phyloP scores from a whole-genome alignment of 2,113 vertebrate genomes.

The Dicentrarchus labrax region DNA sequence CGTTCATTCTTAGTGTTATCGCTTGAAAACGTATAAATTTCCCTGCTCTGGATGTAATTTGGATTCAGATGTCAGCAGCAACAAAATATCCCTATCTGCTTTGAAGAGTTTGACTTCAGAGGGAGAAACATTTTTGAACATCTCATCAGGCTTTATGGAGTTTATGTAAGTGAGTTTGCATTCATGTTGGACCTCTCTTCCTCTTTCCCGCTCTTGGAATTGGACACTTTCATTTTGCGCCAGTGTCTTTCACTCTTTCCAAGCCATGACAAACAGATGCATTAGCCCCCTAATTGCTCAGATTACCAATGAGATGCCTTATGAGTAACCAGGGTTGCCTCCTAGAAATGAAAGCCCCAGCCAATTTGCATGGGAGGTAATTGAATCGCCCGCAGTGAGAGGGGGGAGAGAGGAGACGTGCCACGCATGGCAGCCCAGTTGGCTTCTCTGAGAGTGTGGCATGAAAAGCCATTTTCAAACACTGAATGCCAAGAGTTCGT shows the following conservation, averaged over 20 bases:
- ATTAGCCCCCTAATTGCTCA: slow-evolving; percentile 82
- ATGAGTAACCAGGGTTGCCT: slow-evolving; percentile 75
- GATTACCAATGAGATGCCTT: slow-evolving; percentile 79
- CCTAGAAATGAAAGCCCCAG: slow-evolving; percentile 79
- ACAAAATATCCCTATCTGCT: slow-evolving; percentile 15
- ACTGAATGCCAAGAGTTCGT: slow-evolving; percentile 69
- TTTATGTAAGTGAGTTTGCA: slow-evolving; percentile 64
- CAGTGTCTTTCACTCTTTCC: slow-evolving; percentile 64
- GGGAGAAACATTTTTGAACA: slow-evolving; percentile 51
- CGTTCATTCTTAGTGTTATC: slow-evolving; percentile 50
- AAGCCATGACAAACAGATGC: slow-evolving; percentile 80
- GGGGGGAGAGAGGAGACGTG: slow-evolving; percentile 43
- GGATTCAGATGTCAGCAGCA: slow-evolving; percentile 46
- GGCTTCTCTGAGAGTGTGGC: slow-evolving; percentile 63
- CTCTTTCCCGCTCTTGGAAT: slow-evolving; percentile 42
- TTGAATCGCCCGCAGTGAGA: slow-evolving; percentile 78
- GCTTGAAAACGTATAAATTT: slow-evolving; percentile 34
- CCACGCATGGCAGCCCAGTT: slow-evolving; percentile 65
- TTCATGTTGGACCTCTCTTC: slow-evolving; percentile 48
- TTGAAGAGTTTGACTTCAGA: slow-evolving; percentile 55
- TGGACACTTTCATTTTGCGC: slow-evolving; percentile 67
- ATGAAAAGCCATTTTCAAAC: slow-evolving; percentile 72
- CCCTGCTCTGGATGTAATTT: slow-evolving; percentile 41
- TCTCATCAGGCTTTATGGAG: slow-evolving; percentile 68
- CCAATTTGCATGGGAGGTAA: slow-evolving; percentile 83